Percentiles rank a stretch among this genome's conserved stretches.
phyloP scores from a whole-genome alignment of 2,888 invertebrate genomes.

The Apamea crenata region DNA sequence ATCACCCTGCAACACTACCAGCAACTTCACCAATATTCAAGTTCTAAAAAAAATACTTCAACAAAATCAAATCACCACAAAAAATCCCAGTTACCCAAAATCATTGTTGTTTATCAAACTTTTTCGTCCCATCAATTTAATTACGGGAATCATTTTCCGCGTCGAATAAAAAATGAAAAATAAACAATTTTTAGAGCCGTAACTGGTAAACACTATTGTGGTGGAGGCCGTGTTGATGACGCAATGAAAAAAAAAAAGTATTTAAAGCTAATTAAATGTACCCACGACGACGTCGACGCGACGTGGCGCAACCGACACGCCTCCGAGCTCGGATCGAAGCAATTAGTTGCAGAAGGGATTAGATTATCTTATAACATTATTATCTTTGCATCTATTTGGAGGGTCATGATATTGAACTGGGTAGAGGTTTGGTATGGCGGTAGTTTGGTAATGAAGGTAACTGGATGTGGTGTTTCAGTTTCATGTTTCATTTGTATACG shows the following conservation, averaged over 20 bases:
- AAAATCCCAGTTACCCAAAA: slow-evolving; percentile 9
- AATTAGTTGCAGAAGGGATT: slow-evolving; percentile 82
- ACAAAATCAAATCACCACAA: neutral
- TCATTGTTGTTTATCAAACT: slow-evolving; percentile 16
- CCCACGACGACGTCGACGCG: slow-evolving; percentile 75
- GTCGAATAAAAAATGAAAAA: slow-evolving; percentile 63
- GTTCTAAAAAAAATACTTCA: neutral
- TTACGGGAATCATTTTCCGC: slow-evolving; percentile 57
- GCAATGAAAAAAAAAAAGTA: slow-evolving; percentile 86
- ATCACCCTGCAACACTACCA: too few species aligned
- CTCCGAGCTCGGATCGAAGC: slow-evolving; percentile 78
- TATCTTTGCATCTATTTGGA: slow-evolving; percentile 57
- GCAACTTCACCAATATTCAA: too few species aligned
- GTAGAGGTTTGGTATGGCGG: slow-evolving; percentile 8
- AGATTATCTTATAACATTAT: slow-evolving; percentile 61
- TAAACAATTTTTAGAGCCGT: slow-evolving; percentile 64
- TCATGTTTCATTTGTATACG: neutral
- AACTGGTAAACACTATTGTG: slow-evolving; percentile 64
- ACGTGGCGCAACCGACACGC: slow-evolving; percentile 85
- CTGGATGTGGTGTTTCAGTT: neutral
- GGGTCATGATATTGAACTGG: slow-evolving; percentile 37
- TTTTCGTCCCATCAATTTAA: slow-evolving; percentile 52
- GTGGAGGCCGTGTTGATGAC: slow-evolving; percentile 75
- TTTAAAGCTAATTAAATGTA: slow-evolving; percentile 89
- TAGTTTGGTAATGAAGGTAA: slow-evolving; percentile 20